Percentiles rank a stretch among this genome's conserved stretches.
phyloP scores from a whole-genome alignment of 2,113 vertebrate species.

The Anas platyrhynchos region DNA sequence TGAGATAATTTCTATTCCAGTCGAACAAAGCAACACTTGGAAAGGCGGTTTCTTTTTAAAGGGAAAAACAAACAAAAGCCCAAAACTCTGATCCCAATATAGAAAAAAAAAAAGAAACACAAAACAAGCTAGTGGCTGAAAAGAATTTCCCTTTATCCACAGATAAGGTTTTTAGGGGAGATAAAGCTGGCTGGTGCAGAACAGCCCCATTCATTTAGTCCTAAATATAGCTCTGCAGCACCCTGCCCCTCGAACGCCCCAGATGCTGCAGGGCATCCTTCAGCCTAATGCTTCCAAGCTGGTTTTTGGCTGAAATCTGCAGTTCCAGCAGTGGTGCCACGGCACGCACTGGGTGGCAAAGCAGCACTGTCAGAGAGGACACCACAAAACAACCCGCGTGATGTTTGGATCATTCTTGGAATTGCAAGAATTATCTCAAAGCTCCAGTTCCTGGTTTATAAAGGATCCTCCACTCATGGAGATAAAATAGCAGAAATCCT shows the following conservation, averaged over 20 bases:
- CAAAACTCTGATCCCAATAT: fast-evolving
- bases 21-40: neutral
- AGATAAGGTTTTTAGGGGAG: neutral
- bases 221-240: neutral
- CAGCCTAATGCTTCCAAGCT: fast-evolving
- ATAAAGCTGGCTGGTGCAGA: neutral
- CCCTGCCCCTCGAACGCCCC: neutral
- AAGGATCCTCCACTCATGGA: neutral
- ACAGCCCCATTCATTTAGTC: too few species aligned
- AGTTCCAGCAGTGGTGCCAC: neutral
- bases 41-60: neutral
- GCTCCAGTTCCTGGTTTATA: neutral
- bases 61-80: neutral
- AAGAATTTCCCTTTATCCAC: neutral
- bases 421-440: neutral
- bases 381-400: too few species aligned
- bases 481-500: neutral
- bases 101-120: too few species aligned
- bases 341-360: fast-evolving
- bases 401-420: neutral
- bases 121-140: neutral
- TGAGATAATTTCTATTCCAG: conserved; percentile 12
- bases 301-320: neutral
- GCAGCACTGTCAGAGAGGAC: neutral
- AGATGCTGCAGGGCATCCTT: neutral